Conservation (phyloP, 2,888 invertebrate genomes). For the Mycalesis mineus region DNA sequence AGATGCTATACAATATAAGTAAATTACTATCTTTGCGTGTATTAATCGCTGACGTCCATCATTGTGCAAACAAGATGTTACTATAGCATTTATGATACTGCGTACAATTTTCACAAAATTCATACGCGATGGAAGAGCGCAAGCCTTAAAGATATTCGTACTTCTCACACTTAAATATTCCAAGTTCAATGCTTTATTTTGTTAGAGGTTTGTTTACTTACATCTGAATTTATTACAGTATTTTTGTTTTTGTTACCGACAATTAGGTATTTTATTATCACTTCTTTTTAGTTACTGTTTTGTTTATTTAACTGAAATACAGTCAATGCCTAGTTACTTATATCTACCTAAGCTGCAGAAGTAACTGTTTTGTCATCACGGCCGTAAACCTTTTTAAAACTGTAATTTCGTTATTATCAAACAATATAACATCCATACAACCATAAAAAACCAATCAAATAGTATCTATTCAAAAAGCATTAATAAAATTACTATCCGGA, state of each 20-base stretch:
- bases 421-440: not conserved
- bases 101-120: too few relatives aligned
- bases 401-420: constrained; percentile 6
- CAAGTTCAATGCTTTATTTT: too few relatives aligned
- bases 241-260: too few relatives aligned
- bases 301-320: not conserved
- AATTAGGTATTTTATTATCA: too few relatives aligned
- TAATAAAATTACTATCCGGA: constrained; percentile 14
- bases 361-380: not conserved
- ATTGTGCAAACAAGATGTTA: not conserved
- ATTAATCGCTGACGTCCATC: not conserved
- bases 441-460: not conserved
- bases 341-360: not conserved
- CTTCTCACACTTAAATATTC: too few relatives aligned
- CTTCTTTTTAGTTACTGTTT: too few relatives aligned
- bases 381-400: not conserved
- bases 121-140: too few relatives aligned
- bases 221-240: too few relatives aligned
- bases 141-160: not conserved
- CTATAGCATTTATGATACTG: not conserved
- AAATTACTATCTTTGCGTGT: constrained; percentile 3
- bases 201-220: too few relatives aligned
- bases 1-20: constrained; percentile 4
- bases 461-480: not conserved
- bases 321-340: not conserved